These are phyloP conservation scores for Clamator glandarius DNA, from an alignment of 2,797 vertebrate genomes.

Conservation along the genomic window DNA sequence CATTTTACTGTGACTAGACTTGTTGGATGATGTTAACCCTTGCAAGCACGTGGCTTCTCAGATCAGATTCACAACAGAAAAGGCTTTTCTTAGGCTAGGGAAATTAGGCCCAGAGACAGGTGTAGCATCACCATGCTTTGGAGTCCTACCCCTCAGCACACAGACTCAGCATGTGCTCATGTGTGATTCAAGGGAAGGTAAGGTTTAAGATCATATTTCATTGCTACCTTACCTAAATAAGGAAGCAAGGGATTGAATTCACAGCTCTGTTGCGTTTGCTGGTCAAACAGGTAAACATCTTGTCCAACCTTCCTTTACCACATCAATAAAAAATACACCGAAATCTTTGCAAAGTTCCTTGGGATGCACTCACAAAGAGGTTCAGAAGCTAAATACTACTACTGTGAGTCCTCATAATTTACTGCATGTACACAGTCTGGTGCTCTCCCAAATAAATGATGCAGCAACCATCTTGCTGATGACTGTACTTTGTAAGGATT, in stretches of 20 bases:
- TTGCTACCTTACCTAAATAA: background rate
- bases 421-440: background rate
- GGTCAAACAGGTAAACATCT: background rate
- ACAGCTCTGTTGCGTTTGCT: background rate
- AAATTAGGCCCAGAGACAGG: background rate
- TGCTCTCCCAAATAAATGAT: background rate
- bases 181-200: background rate
- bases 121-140: background rate
- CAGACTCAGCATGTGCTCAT: background rate
- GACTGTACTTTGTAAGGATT: background rate
- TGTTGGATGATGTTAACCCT: background rate
- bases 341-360: background rate
- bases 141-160: background rate
- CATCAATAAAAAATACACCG: background rate
- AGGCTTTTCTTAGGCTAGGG: background rate
- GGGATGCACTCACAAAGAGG: background rate
- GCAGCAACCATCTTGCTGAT: background rate
- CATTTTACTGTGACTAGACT: background rate
- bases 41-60: fast-evolving
- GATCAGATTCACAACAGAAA: background rate
- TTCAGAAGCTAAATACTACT: background rate
- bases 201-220: background rate
- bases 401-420: background rate
- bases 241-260: background rate
- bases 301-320: background rate